These are phyloP conservation scores for mouse (Mus musculus) DNA, from an alignment of 2,113 vertebrate species.

Conservation along the genomic window GRCm39 chr5:59493501-59494000, in stretches of 20 bases:
- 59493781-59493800: neutral
- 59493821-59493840: neutral
- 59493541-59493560: neutral
- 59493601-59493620: neutral
- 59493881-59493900: neutral
- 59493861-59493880: neutral
- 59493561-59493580: neutral
- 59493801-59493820: neutral
- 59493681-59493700: neutral
- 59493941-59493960: neutral
- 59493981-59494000: neutral
- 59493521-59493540: neutral
- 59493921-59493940: neutral
- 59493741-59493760: neutral
- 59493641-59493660: neutral
- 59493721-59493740: neutral
- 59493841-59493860: neutral
- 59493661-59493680: neutral
- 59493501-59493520: neutral
- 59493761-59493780: neutral
- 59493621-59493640: neutral
- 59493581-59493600: neutral
- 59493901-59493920: neutral
- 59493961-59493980: neutral
- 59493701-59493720: neutral